Evolutionary conservation across 2,113 vertebrate species (phyloP).

Genomic region (Sinocyclocheilus rhinocerous): DNA sequence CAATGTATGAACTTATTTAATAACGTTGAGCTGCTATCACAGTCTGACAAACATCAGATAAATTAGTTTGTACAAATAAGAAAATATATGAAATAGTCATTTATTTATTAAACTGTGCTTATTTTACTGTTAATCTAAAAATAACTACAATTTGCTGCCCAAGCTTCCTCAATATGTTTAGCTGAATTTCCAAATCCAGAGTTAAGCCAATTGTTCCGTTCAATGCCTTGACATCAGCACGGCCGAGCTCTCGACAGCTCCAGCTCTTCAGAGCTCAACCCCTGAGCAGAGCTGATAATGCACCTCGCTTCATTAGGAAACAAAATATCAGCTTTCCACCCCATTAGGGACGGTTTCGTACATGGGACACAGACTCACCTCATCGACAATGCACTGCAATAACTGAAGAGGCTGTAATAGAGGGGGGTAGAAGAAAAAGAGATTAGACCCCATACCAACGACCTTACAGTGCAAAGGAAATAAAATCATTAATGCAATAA

Average conservation of each 20-base stretch:
- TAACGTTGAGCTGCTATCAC: not conserved
- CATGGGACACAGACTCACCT: constrained; percentile 99
- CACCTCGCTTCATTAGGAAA: constrained; percentile 99
- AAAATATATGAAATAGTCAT: not conserved
- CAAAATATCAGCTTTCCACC: constrained; percentile 99
- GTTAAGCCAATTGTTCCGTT: not conserved
- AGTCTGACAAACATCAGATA: too few relatives aligned
- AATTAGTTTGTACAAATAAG: not conserved
- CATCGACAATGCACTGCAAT: constrained; percentile 99
- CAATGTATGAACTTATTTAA: not conserved
- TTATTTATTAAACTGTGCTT: not conserved
- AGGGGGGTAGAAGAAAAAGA: constrained; percentile 66
- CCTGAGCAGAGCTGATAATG: constrained; percentile 87
- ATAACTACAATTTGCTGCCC: not conserved
- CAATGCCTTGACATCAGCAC: constrained; percentile 37
- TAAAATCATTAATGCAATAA: constrained; percentile 96
- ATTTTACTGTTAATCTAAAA: not conserved
- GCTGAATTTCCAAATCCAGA: constrained; percentile 11
- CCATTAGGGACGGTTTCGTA: constrained; percentile 99
- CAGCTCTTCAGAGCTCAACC: constrained; percentile 64
- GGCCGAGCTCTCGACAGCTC: constrained; percentile 64
- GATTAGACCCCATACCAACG: constrained; percentile 86
- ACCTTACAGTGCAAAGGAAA: constrained; percentile 91
- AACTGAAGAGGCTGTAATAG: constrained; percentile 97
- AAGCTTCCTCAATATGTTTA: not conserved